phyloP scores from a whole-genome alignment of 2,113 vertebrate genomes.

The Bubo bubo region DNA sequence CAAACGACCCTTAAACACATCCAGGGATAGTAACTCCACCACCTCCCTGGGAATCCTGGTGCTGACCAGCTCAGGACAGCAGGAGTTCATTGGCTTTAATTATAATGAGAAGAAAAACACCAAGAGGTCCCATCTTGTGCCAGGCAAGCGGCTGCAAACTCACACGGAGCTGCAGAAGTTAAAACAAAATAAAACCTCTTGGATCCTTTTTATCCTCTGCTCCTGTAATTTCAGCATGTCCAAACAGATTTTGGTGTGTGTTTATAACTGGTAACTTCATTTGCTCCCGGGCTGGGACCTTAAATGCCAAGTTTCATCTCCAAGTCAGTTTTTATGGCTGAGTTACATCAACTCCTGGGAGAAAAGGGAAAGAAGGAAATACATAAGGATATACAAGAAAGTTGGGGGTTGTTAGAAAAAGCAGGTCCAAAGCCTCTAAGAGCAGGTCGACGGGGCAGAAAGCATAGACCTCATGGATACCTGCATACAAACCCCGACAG shows the following conservation, averaged over 20 bases:
- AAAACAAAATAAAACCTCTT: conserved; percentile 28
- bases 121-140: neutral
- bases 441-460: neutral
- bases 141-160: neutral
- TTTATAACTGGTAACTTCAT: conserved; percentile 69
- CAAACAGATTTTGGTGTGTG: conserved; percentile 67
- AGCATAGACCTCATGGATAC: accelerated
- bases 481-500: neutral
- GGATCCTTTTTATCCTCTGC: conserved; percentile 63
- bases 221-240: conserved; percentile 66
- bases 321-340: conserved; percentile 47
- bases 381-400: neutral
- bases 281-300: conserved; percentile 65
- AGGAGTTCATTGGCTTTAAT: neutral
- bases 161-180: neutral
- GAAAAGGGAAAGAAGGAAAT: neutral
- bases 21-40: too few species aligned
- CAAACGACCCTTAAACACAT: too few species aligned
- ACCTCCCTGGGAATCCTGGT: neutral
- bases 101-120: neutral
- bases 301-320: conserved; percentile 67
- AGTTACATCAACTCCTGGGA: neutral
- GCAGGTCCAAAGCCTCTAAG: neutral
- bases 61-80: neutral
- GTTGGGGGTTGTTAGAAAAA: neutral